phyloP scores from a whole-genome alignment of 2,797 vertebrate genomes.

The Eptatretus atami region DNA sequence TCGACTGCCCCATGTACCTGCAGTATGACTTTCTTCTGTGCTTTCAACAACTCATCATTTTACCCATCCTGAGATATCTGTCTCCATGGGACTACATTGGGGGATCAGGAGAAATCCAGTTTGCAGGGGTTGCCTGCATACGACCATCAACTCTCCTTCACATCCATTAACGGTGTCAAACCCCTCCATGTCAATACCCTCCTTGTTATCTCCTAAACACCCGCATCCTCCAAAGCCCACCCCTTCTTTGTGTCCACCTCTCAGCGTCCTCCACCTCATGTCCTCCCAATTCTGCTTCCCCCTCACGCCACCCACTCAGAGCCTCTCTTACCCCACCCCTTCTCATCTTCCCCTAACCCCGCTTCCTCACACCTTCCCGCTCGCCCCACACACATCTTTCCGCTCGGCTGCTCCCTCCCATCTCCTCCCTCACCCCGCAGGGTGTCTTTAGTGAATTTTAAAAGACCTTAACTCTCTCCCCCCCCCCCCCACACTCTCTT shows the following conservation, averaged over 20 bases:
- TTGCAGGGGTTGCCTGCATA: too few species aligned
- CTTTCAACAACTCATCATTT: too few species aligned
- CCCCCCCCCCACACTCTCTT: not conserved
- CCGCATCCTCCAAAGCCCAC: not conserved
- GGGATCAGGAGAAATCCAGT: too few species aligned
- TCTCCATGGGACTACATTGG: too few species aligned
- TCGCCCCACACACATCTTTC: not conserved
- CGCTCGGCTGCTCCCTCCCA: not conserved
- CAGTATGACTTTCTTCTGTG: too few species aligned
- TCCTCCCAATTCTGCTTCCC: not conserved
- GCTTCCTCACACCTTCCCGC: not conserved
- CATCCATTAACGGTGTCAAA: not conserved
- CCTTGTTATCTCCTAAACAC: not conserved
- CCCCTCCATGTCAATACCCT: not conserved
- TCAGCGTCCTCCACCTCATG: not conserved
- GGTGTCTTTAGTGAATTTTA: too few species aligned
- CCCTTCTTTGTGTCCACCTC: not conserved
- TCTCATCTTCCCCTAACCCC: not conserved
- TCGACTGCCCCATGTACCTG: too few species aligned
- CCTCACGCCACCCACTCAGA: not conserved
- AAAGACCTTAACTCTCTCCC: not conserved
- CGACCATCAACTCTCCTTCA: not conserved
- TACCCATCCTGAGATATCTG: too few species aligned
- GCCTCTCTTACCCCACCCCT: not conserved
- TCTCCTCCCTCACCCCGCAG: not conserved